Percentiles rank a stretch among this genome's conserved stretches.
phyloP scores from a whole-genome alignment of 2,113 vertebrate genomes.

The Glaucomys volans region DNA sequence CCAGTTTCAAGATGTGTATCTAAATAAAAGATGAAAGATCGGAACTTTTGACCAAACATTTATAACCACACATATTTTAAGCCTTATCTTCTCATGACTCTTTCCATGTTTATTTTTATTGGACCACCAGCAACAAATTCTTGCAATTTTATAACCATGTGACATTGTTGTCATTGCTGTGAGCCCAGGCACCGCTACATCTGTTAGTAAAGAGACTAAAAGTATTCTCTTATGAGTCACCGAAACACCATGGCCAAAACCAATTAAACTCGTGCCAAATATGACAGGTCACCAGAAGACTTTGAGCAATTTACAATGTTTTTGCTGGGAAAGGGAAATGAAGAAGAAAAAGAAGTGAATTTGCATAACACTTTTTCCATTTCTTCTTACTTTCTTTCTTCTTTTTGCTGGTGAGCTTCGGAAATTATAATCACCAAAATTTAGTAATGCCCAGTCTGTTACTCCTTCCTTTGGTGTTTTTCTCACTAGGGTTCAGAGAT shows the following conservation, averaged over 20 bases:
- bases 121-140: constrained; percentile 82
- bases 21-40: constrained; percentile 27
- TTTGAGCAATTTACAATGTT: constrained; percentile 85
- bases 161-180: constrained; percentile 90
- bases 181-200: constrained; percentile 84
- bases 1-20: background rate
- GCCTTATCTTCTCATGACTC: constrained; percentile 65
- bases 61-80: constrained; percentile 68
- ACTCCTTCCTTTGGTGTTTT: background rate
- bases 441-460: background rate
- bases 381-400: background rate
- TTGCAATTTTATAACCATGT: constrained; percentile 86
- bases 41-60: constrained; percentile 12
- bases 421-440: constrained; percentile 8
- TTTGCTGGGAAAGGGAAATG: background rate
- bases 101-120: constrained; percentile 80
- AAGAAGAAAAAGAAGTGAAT: constrained; percentile 36
- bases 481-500: background rate
- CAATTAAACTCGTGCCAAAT: constrained; percentile 92
- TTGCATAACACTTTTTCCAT: background rate
- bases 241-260: constrained; percentile 89
- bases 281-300: constrained; percentile 89
- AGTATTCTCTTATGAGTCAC: constrained; percentile 92
- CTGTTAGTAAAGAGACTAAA: constrained; percentile 85
- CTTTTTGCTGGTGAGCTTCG: background rate